phyloP scores from a whole-genome alignment of 1,140 invertebrate genomes.

The Hirudo medicinalis region DNA sequence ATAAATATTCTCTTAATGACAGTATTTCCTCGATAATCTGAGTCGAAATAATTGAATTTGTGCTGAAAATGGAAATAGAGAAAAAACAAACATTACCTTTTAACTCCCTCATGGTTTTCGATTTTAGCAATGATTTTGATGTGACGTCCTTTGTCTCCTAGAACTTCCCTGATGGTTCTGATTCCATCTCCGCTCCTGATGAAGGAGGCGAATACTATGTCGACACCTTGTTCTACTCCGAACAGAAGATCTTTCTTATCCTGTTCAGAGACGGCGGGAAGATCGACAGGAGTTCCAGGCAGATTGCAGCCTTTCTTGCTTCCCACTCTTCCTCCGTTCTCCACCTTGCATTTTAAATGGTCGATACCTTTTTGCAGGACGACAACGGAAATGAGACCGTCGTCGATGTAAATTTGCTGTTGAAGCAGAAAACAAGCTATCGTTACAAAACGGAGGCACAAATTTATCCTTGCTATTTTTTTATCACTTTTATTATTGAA shows the following conservation, averaged over 20 bases:
- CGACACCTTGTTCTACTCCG: conserved; percentile 73
- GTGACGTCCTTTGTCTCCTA: conserved; percentile 79
- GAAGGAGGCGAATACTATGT: conserved; percentile 98
- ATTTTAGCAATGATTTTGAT: conserved; percentile 94
- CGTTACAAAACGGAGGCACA: neutral
- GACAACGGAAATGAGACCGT: conserved; percentile 88
- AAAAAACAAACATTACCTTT: conserved; percentile 46
- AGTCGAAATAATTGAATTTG: too few species aligned
- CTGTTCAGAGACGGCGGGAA: conserved; percentile 95
- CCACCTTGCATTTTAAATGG: conserved; percentile 17
- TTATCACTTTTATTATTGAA: neutral
- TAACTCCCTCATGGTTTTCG: conserved; percentile 89
- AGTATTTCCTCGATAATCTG: too few species aligned
- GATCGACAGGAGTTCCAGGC: conserved; percentile 85
- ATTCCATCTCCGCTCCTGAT: conserved; percentile 82
- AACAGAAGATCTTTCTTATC: conserved; percentile 86
- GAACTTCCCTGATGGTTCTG: conserved; percentile 62
- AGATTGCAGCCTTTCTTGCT: conserved; percentile 91
- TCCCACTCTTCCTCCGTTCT: conserved; percentile 50
- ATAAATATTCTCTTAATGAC: neutral
- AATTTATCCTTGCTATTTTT: neutral
- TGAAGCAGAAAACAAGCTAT: conserved; percentile 44
- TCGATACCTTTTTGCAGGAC: conserved; percentile 40
- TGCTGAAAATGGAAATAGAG: neutral
- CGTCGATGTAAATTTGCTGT: conserved; percentile 70